These are phyloP conservation scores for Bradynema listronoti DNA, from an alignment of 1,140 invertebrate species.

Conservation along the genomic window DNA sequence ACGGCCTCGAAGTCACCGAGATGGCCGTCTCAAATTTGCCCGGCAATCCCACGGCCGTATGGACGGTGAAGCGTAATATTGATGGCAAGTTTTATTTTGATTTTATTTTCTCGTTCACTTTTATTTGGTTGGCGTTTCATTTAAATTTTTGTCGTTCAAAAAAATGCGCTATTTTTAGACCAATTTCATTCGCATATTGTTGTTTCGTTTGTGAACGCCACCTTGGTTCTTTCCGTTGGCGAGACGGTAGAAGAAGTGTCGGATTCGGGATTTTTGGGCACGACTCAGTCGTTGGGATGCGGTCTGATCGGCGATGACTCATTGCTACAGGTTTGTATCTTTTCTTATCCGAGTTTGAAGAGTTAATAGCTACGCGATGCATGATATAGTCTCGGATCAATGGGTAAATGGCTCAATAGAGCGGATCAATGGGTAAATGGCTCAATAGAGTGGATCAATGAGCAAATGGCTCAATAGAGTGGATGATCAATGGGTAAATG, in stretches of 20 bases:
- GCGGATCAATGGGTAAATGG: too few species aligned
- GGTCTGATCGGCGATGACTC: conserved; percentile 93
- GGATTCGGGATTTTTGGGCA: conserved; percentile 96
- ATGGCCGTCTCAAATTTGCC: conserved; percentile 99
- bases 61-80: conserved; percentile 90
- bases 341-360: too few species aligned
- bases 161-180: conserved; percentile 68
- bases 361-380: too few species aligned
- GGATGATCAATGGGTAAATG: too few species aligned
- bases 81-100: conserved; percentile 70
- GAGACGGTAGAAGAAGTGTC: conserved; percentile 99
- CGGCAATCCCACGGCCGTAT: conserved; percentile 97
- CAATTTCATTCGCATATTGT: conserved; percentile 99
- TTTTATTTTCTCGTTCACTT: conserved; percentile 4
- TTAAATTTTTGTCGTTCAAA: too few species aligned
- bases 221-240: conserved; percentile 94
- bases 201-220: conserved; percentile 99
- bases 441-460: too few species aligned
- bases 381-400: too few species aligned
- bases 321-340: conserved; percentile 82
- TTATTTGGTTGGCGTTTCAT: conserved; percentile 15
- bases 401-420: too few species aligned
- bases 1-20: conserved; percentile 93
- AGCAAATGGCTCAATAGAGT: too few species aligned
- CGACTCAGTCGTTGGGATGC: conserved; percentile 91